Evolutionary conservation across 2,797 vertebrate species (phyloP), one percentile per base, ranked within the genome.

Genomic region (Notamacropus eugenii): DNA sequence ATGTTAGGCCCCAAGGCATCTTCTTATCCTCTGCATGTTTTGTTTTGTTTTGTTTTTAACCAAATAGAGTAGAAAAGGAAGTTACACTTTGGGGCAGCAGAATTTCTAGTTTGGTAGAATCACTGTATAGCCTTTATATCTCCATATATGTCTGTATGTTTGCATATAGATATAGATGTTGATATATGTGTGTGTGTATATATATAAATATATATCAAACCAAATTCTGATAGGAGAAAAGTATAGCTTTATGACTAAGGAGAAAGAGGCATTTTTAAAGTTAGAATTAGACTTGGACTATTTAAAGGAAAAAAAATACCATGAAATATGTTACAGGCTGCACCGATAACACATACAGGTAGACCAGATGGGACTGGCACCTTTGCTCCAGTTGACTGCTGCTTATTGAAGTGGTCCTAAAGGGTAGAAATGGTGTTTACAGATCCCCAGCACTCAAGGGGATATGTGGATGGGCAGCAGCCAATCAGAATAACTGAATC

Each of bases 141-240:
- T 93, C 97, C 97, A 97, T 97, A 97, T 97, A 96, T 87, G 74
- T 87, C 74, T 87, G 74, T 97, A 96, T 97, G 97, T 96, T 55
- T 95, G 97, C 97, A 93, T 97, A 94, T 98, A 97, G 74, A 87
- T 87, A 87, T 87, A 87, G 74, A 87, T 87, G 74, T 50, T 87
- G 74, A 87, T 90, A 98, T 96, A 93, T 97, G 95, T 93, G 97
- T 97, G 97, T 97, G 96, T 97, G 95, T 82, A 8, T 74, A 10
- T 74, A 54, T 95, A 97, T 97, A 93, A 97, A 94, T 97, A 96
- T 98, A 98, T 98, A 98, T 98, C 98, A 98, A 98, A 98, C 97
- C 98, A 93, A 98, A 98, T 98, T 97, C 96, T 97, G 98, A 98
- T 98, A 98, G 98, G 97, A 97, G 97, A 97, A 90, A 96, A 97